Base-by-base conservation (phyloP, 2,888 invertebrate genomes). In the Gandaritis pyraliata region DNA sequence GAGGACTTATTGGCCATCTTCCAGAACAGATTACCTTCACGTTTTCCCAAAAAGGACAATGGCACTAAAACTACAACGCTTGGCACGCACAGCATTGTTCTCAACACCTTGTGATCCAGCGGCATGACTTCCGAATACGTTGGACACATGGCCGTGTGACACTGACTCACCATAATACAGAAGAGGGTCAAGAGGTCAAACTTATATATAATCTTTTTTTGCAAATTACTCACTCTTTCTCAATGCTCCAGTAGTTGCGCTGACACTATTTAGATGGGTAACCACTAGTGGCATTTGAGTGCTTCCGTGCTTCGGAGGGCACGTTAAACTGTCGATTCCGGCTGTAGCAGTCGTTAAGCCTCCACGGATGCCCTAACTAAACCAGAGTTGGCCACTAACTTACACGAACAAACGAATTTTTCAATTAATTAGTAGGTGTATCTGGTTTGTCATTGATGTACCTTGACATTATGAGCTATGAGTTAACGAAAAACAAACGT, bases 141-240 rank as follows among this genome's bases (percentile, higher is more conserved):
- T 30, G 65, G 68, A 74, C 76, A 74, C 76, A 75, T 71, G 67
- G 64, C 68, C 73, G 61, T 65, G 65, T 72, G 76, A 71, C 75
- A 64, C 65, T 67, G 71, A 49, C 66, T 62, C 58, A 64, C 71
- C 70, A 66, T 66, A 55, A 46, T 30, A 36, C 15, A 13, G 13
- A n/a, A 38, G 15, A 45, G 18, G 30, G 53, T 36, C 39, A 54
- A 38, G 30, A 53, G 57, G 53, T 53, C 38, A 53, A 30, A 45
- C 30, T 18, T 49, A 13, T 12, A 33, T 47, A 23, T 0, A 23
- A 6, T 3, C 33, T 10, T n/a, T 48, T 16, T 47, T 55, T 15
- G 18, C 12, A 23, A n/a, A 36, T 18, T 36, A 38, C 1, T 38
- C 7, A 23, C 6, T 7, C 29, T 30, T 45, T 45, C 30, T n/a